Evolutionary conservation across 2,888 invertebrate genomes (phyloP).

Genomic region (Notodonta ziczac): DNA sequence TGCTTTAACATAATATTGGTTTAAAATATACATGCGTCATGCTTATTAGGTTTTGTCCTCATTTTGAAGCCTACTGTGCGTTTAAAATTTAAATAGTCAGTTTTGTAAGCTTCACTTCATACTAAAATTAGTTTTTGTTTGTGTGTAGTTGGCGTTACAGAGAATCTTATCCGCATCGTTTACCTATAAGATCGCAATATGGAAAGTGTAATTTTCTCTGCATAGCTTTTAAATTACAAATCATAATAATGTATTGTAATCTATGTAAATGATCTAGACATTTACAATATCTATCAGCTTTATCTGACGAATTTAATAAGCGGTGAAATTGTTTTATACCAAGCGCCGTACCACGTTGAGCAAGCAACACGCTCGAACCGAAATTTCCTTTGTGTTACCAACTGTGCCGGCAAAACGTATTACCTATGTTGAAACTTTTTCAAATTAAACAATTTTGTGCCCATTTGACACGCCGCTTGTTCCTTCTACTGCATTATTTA

Average conservation of each 20-base stretch:
- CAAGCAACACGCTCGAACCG: background rate
- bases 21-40: too few relatives aligned
- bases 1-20: background rate
- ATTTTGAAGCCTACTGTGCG: too few relatives aligned
- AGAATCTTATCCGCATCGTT: background rate
- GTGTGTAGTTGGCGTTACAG: background rate
- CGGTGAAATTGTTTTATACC: background rate
- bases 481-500: background rate
- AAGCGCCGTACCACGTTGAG: background rate
- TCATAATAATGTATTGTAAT: background rate
- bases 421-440: conserved; percentile 4
- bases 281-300: background rate
- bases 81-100: too few relatives aligned
- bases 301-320: background rate
- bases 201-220: conserved; percentile 1
- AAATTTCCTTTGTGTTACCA: conserved; percentile 15
- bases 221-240: background rate
- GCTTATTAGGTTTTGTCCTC: too few relatives aligned
- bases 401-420: conserved; percentile 13
- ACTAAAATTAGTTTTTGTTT: background rate
- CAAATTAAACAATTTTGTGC: conserved; percentile 14
- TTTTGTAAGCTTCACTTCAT: too few relatives aligned
- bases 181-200: background rate
- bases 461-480: conserved; percentile 7
- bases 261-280: background rate